Percentiles rank a stretch among this genome's conserved stretches.
phyloP scores from a whole-genome alignment of 2,797 vertebrate species.

The Chaetodon trifasciatus region DNA sequence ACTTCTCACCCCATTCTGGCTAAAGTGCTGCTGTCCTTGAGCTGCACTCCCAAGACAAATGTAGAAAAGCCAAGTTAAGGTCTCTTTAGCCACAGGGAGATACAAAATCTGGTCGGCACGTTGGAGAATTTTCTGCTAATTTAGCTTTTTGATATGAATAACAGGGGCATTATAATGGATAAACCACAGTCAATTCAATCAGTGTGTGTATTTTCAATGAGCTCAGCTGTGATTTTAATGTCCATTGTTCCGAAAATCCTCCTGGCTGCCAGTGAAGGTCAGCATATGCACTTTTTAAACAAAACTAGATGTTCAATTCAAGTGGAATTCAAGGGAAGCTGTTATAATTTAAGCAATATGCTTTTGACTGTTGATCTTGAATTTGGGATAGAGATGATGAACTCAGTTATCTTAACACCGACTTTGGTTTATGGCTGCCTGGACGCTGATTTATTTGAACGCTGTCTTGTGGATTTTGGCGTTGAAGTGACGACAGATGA shows the following conservation, averaged over 20 bases:
- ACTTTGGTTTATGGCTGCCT: no score
- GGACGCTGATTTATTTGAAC: no score
- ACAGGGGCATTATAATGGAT: conserved; percentile 1
- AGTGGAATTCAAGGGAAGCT: neutral
- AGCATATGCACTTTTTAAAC: no score
- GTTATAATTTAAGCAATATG: no score
- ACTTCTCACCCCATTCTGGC: neutral
- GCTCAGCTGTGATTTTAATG: neutral
- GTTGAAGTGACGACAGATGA: no score
- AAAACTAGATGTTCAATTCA: no score
- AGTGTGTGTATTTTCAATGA: neutral
- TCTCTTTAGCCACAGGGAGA: neutral
- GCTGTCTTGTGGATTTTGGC: no score
- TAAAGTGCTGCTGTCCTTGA: neutral
- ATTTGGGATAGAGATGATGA: neutral
- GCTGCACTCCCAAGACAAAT: conserved; percentile 20
- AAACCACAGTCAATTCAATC: neutral
- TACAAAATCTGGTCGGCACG: conserved; percentile 6
- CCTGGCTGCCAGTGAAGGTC: neutral
- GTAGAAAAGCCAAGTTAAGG: conserved; percentile 19
- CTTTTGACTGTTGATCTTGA: no score
- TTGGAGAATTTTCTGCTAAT: conserved; percentile 2
- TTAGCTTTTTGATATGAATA: conserved; percentile 23
- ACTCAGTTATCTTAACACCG: no score
- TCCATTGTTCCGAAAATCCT: neutral